Evolutionary conservation across 2,797 vertebrate species (phyloP).

Genomic region (Otolemur crassicaudatus): DNA sequence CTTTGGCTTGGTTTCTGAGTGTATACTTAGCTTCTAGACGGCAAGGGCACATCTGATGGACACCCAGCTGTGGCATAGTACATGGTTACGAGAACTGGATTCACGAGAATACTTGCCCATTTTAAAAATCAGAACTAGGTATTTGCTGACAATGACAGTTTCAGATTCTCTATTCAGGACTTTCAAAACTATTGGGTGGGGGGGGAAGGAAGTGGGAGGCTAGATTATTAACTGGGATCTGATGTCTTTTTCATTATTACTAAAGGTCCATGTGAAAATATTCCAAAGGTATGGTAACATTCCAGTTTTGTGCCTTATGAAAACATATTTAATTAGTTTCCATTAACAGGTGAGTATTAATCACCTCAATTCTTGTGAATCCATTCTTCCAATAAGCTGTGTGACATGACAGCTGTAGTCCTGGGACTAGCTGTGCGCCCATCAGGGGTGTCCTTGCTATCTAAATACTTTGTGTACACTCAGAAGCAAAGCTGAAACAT

Average conservation of each 20-base stretch:
- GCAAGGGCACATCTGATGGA: not conserved
- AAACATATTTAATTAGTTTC: not conserved
- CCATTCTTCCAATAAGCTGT: not conserved
- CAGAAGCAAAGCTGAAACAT: not conserved
- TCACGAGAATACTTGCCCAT: not conserved
- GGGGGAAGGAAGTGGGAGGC: not conserved
- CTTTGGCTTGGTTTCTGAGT: not conserved
- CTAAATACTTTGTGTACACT: not conserved
- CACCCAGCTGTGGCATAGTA: not conserved
- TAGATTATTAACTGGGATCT: not conserved
- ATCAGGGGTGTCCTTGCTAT: not conserved
- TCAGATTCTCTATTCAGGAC: not conserved
- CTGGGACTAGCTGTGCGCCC: not conserved
- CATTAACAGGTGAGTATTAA: not conserved
- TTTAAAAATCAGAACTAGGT: not conserved
- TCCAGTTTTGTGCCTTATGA: not conserved
- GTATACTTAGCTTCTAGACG: not conserved
- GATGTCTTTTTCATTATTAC: not conserved
- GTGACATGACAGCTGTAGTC: not conserved
- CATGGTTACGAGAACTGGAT: not conserved
- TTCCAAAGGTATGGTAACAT: not conserved
- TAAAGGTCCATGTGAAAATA: slow-evolving; percentile 27
- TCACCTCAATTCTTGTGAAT: not conserved
- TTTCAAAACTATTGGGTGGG: not conserved
- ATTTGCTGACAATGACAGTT: not conserved